Evolutionary conservation across 2,113 vertebrate genomes (phyloP).

Genomic region (Eidolon helvum): DNA sequence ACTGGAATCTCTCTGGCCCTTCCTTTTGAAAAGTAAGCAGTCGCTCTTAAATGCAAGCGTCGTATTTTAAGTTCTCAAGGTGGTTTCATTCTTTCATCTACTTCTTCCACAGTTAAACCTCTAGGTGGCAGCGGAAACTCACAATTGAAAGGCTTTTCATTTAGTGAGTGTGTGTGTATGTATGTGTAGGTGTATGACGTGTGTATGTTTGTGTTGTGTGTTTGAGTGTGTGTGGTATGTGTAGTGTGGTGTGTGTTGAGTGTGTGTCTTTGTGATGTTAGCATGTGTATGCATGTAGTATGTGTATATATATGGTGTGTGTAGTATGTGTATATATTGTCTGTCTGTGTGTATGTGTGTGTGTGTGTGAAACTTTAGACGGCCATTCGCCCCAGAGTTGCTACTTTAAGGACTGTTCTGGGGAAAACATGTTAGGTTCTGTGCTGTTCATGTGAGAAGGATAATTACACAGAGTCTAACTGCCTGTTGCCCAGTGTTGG

Average conservation of each 20-base stretch:
- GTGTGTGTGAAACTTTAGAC: neutral
- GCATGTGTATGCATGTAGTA: fast-evolving
- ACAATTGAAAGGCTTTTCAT: neutral
- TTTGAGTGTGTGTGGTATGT: neutral
- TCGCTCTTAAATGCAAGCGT: neutral
- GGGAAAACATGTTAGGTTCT: fast-evolving
- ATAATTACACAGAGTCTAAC: fast-evolving
- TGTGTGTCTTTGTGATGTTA: neutral
- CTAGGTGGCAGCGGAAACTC: slow-evolving; percentile 45
- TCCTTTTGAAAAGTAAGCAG: neutral
- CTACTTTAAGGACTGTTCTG: neutral
- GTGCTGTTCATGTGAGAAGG: too few relatives aligned
- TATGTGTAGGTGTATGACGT: too few relatives aligned
- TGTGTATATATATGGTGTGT: neutral
- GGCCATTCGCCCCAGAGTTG: too few relatives aligned
- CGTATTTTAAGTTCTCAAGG: neutral
- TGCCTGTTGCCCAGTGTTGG: neutral
- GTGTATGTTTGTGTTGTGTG: neutral
- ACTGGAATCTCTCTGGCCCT: neutral
- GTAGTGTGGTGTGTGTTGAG: neutral
- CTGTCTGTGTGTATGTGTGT: neutral
- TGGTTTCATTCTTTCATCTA: neutral
- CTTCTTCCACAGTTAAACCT: neutral
- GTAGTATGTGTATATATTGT: too few relatives aligned
- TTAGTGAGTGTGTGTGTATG: fast-evolving